These are phyloP conservation scores for Phyllotreta cruciferae DNA, from an alignment of 2,888 invertebrate genomes.

Conservation along the genomic window DNA sequence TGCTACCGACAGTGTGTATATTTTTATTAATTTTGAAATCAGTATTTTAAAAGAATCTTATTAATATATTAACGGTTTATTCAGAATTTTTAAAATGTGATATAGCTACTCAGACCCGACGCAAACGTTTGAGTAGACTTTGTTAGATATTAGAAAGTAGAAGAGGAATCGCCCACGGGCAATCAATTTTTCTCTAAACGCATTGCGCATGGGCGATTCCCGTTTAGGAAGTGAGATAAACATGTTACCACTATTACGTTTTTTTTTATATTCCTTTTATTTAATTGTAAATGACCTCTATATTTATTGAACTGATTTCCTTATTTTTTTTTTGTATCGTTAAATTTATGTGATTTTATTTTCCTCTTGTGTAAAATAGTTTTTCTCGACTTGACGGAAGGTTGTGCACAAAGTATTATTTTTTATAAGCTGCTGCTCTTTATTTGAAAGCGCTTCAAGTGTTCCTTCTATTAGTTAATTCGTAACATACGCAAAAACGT, in stretches of 20 bases:
- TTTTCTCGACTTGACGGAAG: slow-evolving; percentile 40
- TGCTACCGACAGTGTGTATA: slow-evolving; percentile 17
- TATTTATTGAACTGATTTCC: slow-evolving; percentile 23
- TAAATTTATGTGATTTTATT: slow-evolving; percentile 43
- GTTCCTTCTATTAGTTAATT: slow-evolving; percentile 40
- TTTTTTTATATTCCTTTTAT: slow-evolving; percentile 24
- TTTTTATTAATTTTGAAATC: slow-evolving; percentile 22
- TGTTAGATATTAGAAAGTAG: slow-evolving; percentile 46
- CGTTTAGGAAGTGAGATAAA: slow-evolving; percentile 54
- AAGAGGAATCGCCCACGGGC: slow-evolving; percentile 13
- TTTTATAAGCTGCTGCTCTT: slow-evolving; percentile 44
- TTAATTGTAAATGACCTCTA: not conserved
- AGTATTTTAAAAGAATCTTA: slow-evolving; percentile 26
- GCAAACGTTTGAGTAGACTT: slow-evolving; percentile 42
- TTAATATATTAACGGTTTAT: slow-evolving; percentile 25
- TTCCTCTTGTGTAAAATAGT: slow-evolving; percentile 30
- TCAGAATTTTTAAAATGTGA: slow-evolving; percentile 55
- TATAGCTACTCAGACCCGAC: slow-evolving; percentile 45
- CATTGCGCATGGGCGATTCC: slow-evolving; percentile 33
- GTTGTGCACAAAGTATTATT: slow-evolving; percentile 55
- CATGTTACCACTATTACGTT: slow-evolving; percentile 57
- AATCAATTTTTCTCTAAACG: slow-evolving; percentile 6
- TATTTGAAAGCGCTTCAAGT: slow-evolving; percentile 42
- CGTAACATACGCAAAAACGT: slow-evolving; percentile 17
- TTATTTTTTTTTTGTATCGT: slow-evolving; percentile 29